Percentiles rank a stretch among this genome's conserved stretches.
Conservation (phyloP, 2,888 invertebrate genomes). For the Sarcophaga rosellei region DNA sequence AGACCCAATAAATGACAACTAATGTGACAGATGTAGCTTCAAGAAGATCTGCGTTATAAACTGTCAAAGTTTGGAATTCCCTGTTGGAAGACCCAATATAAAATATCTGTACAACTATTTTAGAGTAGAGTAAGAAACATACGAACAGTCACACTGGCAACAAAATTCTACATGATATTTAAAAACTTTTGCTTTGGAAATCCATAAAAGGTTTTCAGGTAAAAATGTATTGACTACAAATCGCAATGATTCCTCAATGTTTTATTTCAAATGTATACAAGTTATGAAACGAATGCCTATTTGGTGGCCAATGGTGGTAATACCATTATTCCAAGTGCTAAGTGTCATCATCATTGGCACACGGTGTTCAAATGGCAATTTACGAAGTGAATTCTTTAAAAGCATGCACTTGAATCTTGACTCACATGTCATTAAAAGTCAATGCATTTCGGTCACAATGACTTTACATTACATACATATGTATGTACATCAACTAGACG, state of each 20-base stretch:
- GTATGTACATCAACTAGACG: not conserved
- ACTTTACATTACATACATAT: slow-evolving; percentile 7
- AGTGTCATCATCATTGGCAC: slow-evolving; percentile 48
- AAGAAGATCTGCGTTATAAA: no score
- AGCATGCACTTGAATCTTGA: slow-evolving; percentile 63
- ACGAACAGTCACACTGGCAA: slow-evolving; percentile 20
- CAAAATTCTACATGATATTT: no score
- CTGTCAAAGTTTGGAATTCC: no score
- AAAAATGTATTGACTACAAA: no score
- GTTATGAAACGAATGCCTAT: not conserved
- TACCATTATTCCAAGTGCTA: not conserved
- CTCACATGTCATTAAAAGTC: slow-evolving; percentile 43
- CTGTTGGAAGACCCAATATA: not conserved
- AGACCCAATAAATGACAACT: no score
- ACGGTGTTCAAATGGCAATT: not conserved
- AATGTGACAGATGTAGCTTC: no score
- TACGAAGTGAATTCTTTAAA: slow-evolving; percentile 24
- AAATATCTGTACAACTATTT: not conserved
- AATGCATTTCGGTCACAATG: slow-evolving; percentile 45
- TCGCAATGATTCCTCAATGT: no score
- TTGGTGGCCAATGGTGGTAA: not conserved
- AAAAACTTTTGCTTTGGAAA: no score
- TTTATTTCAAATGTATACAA: no score
- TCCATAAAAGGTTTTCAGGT: no score
- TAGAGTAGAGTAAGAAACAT: slow-evolving; percentile 41